phyloP scores from a whole-genome alignment of 2,113 vertebrate species.

The Ceyx melanurus region DNA sequence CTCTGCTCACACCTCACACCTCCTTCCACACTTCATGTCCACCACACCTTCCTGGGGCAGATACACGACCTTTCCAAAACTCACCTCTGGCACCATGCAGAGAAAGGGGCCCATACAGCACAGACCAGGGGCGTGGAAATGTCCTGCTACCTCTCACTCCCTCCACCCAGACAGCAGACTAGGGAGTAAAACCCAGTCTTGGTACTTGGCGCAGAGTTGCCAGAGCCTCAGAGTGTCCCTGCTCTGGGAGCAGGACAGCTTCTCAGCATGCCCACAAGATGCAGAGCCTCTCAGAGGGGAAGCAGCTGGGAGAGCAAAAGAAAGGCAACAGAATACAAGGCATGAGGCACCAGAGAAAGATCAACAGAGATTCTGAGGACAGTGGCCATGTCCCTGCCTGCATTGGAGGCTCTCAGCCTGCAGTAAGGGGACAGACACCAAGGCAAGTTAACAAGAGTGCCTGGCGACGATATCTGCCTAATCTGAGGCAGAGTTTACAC shows the following conservation, averaged over 20 bases:
- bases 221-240: neutral
- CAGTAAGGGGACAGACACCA: slow-evolving; percentile 32
- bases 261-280: slow-evolving; percentile 5
- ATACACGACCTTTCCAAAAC: neutral
- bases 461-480: slow-evolving; percentile 33
- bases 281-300: neutral
- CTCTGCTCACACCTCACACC: neutral
- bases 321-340: slow-evolving; percentile 31
- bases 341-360: slow-evolving; percentile 4
- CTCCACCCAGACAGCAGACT: neutral
- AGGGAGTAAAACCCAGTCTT: neutral
- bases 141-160: neutral
- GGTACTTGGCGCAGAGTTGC: neutral
- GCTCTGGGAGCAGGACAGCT: neutral
- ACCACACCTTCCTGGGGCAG: neutral
- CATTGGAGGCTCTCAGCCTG: neutral
- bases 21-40: neutral
- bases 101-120: neutral
- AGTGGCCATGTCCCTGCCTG: neutral
- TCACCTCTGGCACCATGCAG: neutral
- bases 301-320: neutral
- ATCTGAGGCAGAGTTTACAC: slow-evolving; percentile 54
- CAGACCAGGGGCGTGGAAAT: neutral
- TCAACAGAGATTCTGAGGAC: slow-evolving; percentile 62
- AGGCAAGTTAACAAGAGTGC: slow-evolving; percentile 31